These are phyloP conservation scores for Orcinus orca DNA, from an alignment of 2,113 vertebrate genomes.

Conservation along the genomic window DNA sequence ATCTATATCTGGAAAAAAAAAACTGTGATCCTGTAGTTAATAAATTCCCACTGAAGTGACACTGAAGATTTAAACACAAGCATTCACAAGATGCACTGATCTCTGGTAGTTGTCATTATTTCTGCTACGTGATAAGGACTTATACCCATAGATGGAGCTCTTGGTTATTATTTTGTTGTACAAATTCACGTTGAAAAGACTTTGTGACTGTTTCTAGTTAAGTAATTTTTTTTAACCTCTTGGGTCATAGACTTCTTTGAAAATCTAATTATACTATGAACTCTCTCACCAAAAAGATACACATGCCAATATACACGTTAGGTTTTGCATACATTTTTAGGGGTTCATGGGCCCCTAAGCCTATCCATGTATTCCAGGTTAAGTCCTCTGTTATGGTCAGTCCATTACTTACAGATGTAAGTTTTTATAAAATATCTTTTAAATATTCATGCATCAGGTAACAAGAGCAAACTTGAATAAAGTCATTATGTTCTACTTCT, in stretches of 20 bases:
- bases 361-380: constrained; percentile 46
- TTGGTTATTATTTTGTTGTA: constrained; percentile 65
- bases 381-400: constrained; percentile 56
- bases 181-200: constrained; percentile 49
- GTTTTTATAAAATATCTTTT: constrained; percentile 75
- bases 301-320: constrained; percentile 50
- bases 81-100: constrained; percentile 1
- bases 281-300: constrained; percentile 55
- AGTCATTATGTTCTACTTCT: constrained; percentile 46
- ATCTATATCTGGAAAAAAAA: constrained; percentile 68
- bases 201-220: constrained; percentile 46
- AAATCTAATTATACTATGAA: constrained; percentile 57
- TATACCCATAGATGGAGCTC: constrained; percentile 82
- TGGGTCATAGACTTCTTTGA: constrained; percentile 53
- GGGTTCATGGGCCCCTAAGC: background rate
- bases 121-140: constrained; percentile 19
- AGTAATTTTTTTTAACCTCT: constrained; percentile 63
- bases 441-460: constrained; percentile 64
- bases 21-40: constrained; percentile 74
- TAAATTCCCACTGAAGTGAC: constrained; percentile 68
- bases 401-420: constrained; percentile 62
- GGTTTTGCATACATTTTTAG: constrained; percentile 54
- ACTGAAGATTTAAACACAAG: constrained; percentile 67
- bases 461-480: constrained; percentile 62
- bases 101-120: constrained; percentile 49